Conservation (phyloP, 2,797 vertebrate genomes). For the Mus spretus region DNA sequence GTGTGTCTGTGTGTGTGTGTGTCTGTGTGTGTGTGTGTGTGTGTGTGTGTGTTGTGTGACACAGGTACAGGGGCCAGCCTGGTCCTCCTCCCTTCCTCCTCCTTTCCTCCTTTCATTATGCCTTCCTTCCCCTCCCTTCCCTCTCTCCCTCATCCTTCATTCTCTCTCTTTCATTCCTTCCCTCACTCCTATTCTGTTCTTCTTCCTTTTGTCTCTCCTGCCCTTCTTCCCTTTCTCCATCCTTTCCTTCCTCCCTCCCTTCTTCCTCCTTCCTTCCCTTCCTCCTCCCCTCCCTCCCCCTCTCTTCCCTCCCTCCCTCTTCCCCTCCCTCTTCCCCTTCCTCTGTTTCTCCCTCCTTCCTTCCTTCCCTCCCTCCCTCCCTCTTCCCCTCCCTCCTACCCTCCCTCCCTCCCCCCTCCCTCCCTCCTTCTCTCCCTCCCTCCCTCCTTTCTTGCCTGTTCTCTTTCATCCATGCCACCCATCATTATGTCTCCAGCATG, state of each 20-base stretch:
- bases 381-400: accelerated
- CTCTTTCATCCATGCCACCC: neutral
- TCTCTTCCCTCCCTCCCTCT: neutral
- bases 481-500: neutral
- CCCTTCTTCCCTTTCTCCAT: no score
- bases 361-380: accelerated
- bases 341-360: no score
- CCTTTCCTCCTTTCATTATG: no score
- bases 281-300: accelerated
- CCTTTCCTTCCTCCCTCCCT: no score
- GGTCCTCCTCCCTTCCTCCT: neutral
- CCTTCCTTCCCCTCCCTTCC: neutral
- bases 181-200: neutral
- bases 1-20: accelerated
- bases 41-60: accelerated
- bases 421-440: neutral
- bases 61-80: neutral
- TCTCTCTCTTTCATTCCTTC: neutral
- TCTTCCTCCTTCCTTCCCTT: neutral
- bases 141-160: no score
- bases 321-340: no score
- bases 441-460: neutral
- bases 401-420: neutral
- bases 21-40: no score
- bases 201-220: no score